A percentile compares a stretch with the other conserved stretches of the same genome.
These are phyloP conservation scores for Tenualosa thibaudeaui DNA, from an alignment of 2,797 vertebrate species.

Conservation along the genomic window DNA sequence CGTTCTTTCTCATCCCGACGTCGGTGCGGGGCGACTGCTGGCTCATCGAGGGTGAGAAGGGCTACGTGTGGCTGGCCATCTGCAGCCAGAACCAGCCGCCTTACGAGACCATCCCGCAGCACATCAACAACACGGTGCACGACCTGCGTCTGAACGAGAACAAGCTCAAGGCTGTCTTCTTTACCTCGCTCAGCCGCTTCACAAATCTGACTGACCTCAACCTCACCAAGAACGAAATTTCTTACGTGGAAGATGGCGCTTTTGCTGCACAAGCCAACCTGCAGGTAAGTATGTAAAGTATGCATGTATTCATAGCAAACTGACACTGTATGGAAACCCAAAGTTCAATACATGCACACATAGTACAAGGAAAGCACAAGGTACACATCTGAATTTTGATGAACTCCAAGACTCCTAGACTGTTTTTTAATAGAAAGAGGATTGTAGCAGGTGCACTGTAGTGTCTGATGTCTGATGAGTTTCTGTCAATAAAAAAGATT, in stretches of 20 bases:
- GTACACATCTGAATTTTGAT: too few species aligned
- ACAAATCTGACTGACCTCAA: conserved; percentile 98
- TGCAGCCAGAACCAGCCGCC: conserved; percentile 99
- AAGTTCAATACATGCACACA: background rate
- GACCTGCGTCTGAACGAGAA: conserved; percentile 96
- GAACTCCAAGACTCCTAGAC: too few species aligned
- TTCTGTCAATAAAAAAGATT: too few species aligned
- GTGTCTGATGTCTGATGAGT: too few species aligned
- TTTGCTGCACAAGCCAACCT: conserved; percentile 95
- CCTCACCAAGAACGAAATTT: conserved; percentile 98
- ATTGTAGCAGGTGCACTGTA: too few species aligned
- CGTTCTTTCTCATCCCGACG: conserved; percentile 65
- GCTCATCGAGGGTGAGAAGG: conserved; percentile 98
- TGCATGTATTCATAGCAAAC: too few species aligned
- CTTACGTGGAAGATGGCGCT: conserved; percentile 94
- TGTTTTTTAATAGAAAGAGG: too few species aligned
- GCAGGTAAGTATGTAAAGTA: conserved; percentile 71
- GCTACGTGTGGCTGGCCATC: conserved; percentile 98
- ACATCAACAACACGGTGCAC: conserved; percentile 98
- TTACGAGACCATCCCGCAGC: conserved; percentile 96
- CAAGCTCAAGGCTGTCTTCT: conserved; percentile 94
- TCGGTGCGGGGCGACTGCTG: conserved; percentile 87
- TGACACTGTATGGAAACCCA: too few species aligned
- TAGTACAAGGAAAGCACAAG: too few species aligned
- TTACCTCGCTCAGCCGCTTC: conserved; percentile 93